Percentiles rank a stretch among this genome's conserved stretches.
Conservation (phyloP, 2,113 vertebrate genomes). For the Heliornis fulica region DNA sequence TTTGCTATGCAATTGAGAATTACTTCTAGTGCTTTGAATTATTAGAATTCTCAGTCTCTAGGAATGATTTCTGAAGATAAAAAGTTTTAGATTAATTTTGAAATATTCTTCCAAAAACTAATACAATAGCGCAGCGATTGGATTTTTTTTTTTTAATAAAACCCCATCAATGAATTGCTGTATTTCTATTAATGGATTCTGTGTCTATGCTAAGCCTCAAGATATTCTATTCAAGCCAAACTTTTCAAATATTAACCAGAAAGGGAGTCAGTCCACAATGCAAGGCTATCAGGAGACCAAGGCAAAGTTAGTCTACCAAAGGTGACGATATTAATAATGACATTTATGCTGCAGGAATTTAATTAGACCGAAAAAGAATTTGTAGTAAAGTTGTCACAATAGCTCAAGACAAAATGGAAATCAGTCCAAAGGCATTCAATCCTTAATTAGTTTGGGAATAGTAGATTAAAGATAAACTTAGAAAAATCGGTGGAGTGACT, state of each 20-base stretch:
- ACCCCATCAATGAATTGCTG: neutral
- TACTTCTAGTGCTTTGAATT: neutral
- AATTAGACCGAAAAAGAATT: slow-evolving; percentile 54
- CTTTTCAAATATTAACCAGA: neutral
- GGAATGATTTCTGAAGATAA: neutral
- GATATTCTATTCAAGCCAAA: neutral
- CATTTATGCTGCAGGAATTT: slow-evolving; percentile 55
- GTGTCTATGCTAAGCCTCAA: neutral
- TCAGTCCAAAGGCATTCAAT: slow-evolving; percentile 24
- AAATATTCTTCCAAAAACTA: neutral
- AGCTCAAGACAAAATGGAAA: slow-evolving; percentile 55
- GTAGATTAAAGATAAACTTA: slow-evolving; percentile 48
- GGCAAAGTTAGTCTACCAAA: neutral
- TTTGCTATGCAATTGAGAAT: neutral
- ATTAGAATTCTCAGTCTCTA: neutral
- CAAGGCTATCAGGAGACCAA: neutral
- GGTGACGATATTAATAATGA: slow-evolving; percentile 56
- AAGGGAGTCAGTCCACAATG: neutral
- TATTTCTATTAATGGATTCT: neutral
- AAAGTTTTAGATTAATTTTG: neutral
- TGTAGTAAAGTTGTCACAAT: slow-evolving; percentile 48
- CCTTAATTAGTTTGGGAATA: slow-evolving; percentile 45
- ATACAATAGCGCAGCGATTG: neutral
- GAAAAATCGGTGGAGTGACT: neutral
- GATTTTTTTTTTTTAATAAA: neutral